Base-by-base conservation (phyloP, 1,140 invertebrate genomes). In the Ptiloglossa arizonensis region DNA sequence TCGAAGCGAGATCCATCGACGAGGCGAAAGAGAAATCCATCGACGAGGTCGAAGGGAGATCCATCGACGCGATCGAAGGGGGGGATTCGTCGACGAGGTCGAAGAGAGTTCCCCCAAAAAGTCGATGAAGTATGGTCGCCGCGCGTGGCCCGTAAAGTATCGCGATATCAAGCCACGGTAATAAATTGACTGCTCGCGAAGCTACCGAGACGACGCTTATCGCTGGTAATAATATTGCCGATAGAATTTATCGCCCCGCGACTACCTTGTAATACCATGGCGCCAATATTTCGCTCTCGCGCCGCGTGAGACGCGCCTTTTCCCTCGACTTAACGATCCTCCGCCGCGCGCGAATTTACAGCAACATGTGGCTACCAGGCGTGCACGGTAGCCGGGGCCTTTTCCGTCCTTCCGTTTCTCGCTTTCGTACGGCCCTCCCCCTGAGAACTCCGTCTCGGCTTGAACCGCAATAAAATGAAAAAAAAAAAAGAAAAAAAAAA, bases 81-180 rank as follows among this genome's bases (percentile, higher is more conserved):
- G n/a, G n/a, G n/a, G n/a, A n/a, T n/a, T n/a, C n/a, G n/a, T n/a
- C n/a, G n/a, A n/a, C n/a, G n/a, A n/a, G n/a, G n/a, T n/a, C n/a
- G n/a, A n/a, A n/a, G n/a, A n/a, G 32, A 44, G 66, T 17, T 52
- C 46, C 62, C 27, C 29, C 27, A 72, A 63, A 54, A 64, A 50
- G 60, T 63, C 57, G 57, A 41, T 78, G 69, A 78, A 78, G 72
- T 73, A 78, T 73, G 50, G 6, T 52, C 9, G n/a, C n/a, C 76
- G 69, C 38, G n/a, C 56, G 76, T 48, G 38, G 60, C 59, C 62
- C 41, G 44, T 74, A 68, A 75, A 80, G 44, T 46, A 76, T 76
- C 72, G 57, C 78, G 56, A 69, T 80, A 76, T 76, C 52, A 79
- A 32, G 62, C 32, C 15, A 13, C 59, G 66, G 62, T 75, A 62